Evolutionary conservation across 2,797 vertebrate species (phyloP).

Genomic region (Adrianichthys oophorus): DNA sequence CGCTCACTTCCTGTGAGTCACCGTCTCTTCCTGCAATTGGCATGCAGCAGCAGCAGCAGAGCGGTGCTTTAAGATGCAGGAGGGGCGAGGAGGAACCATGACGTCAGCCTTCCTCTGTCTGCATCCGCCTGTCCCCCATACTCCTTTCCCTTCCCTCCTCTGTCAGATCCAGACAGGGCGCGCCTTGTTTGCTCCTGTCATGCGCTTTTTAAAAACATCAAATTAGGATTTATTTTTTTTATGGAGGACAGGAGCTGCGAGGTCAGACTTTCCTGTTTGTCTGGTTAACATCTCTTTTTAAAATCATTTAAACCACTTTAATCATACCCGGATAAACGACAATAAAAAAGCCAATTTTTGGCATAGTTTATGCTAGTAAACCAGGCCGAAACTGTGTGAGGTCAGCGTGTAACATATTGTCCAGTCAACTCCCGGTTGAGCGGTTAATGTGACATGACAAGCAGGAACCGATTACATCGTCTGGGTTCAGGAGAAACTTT

Average conservation of each 20-base stretch:
- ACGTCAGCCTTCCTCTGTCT: conserved; percentile 63
- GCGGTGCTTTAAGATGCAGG: conserved; percentile 74
- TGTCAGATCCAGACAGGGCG: conserved; percentile 23
- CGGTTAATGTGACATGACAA: conserved; percentile 22
- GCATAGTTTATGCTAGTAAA: too few species aligned
- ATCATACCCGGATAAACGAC: too few species aligned
- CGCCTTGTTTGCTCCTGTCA: conserved; percentile 7
- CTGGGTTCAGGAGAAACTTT: conserved; percentile 23
- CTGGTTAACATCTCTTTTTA: neutral
- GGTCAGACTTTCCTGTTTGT: conserved; percentile 6
- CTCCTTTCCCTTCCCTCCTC: conserved; percentile 4
- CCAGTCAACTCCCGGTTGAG: neutral
- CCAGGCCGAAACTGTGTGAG: neutral
- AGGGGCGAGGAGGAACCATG: conserved; percentile 63
- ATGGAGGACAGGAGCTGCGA: conserved; percentile 9
- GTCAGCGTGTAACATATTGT: conserved; percentile 10
- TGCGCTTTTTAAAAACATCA: neutral
- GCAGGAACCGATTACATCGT: conserved; percentile 37
- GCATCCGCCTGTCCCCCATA: conserved; percentile 31
- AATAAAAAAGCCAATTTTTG: too few species aligned
- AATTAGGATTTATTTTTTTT: conserved; percentile 4
- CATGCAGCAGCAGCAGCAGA: conserved; percentile 71
- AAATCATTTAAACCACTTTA: neutral
- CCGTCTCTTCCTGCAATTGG: conserved; percentile 69
- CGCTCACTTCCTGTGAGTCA: conserved; percentile 69